Percentiles rank a stretch among this genome's conserved stretches.
phyloP scores from a whole-genome alignment of 2,888 invertebrate species.

The Chloroclystis v-ata region DNA sequence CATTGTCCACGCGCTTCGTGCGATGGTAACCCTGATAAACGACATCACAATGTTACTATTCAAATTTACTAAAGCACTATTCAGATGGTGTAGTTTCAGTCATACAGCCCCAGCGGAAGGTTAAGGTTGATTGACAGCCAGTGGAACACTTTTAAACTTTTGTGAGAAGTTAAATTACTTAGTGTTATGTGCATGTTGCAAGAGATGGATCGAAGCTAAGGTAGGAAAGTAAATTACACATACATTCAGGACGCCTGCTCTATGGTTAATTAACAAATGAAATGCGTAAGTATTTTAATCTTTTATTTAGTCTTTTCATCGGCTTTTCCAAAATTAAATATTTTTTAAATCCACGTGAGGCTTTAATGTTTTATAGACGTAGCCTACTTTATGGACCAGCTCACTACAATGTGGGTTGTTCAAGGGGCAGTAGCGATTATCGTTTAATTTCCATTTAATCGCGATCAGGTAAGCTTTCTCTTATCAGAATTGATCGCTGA shows the following conservation, averaged over 20 bases:
- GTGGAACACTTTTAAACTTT: constrained; percentile 32
- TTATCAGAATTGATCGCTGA: constrained; percentile 71
- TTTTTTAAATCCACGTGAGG: background rate
- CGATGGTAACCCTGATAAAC: constrained; percentile 33
- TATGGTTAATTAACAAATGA: too few relatives aligned
- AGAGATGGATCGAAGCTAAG: constrained; percentile 27
- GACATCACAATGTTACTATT: constrained; percentile 10
- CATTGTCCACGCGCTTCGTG: constrained; percentile 41
- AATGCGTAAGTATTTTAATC: too few relatives aligned
- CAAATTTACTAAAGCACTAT: constrained; percentile 15
- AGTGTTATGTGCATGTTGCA: constrained; percentile 37
- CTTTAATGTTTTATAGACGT: background rate
- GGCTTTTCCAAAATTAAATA: too few relatives aligned
- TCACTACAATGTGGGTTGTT: constrained; percentile 5
- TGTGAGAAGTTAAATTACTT: constrained; percentile 26
- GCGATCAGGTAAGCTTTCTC: constrained; percentile 50
- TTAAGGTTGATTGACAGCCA: constrained; percentile 38
- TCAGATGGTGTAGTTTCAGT: constrained; percentile 26
- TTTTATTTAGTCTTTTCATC: too few relatives aligned
- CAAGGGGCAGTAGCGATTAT: constrained; percentile 32
- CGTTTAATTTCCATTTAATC: constrained; percentile 68
- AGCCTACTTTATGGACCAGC: background rate
- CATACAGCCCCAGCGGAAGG: constrained; percentile 31
- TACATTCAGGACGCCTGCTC: too few relatives aligned
- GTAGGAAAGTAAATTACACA: constrained; percentile 34